Evolutionary conservation across 92 coral and sea anemone species (phyloP).

Genomic region (Plumapathes pennacea): DNA sequence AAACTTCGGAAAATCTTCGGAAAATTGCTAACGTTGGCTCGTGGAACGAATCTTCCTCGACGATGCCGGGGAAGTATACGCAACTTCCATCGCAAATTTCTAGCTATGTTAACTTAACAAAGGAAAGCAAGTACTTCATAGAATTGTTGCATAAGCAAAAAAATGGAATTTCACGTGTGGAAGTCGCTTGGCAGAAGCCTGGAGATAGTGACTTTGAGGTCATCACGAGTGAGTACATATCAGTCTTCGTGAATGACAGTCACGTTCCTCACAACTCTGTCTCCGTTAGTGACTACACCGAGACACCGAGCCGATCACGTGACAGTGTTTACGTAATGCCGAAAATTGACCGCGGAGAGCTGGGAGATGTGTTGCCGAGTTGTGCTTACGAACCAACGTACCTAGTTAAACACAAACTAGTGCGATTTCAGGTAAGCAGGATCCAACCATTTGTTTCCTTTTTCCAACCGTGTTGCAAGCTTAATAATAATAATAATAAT

Average conservation of each 20-base stretch:
- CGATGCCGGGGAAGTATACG: constrained; percentile 39
- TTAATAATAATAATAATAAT: no score
- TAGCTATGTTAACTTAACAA: constrained; percentile 24
- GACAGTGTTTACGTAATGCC: constrained; percentile 24
- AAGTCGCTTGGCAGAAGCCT: constrained; percentile 78
- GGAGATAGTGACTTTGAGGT: constrained; percentile 26
- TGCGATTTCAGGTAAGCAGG: constrained; percentile 72
- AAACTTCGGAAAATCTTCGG: constrained; percentile 31
- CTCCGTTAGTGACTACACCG: constrained; percentile 28
- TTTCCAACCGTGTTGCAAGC: no score
- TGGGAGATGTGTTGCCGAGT: constrained; percentile 34
- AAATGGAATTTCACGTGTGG: constrained; percentile 44
- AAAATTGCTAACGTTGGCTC: constrained; percentile 67
- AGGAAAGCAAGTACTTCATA: constrained; percentile 49
- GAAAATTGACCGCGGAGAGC: constrained; percentile 30
- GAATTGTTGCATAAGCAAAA: constrained; percentile 79
- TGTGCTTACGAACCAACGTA: constrained; percentile 91
- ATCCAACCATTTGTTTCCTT: no score
- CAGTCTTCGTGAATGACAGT: constrained; percentile 47
- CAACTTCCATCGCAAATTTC: constrained; percentile 63
- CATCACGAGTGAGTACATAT: constrained; percentile 53
- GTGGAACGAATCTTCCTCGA: constrained; percentile 5
- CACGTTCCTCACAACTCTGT: constrained; percentile 52
- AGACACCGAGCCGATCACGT: constrained; percentile 10
- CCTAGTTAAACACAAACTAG: constrained; percentile 49